phyloP scores from a whole-genome alignment of 2,888 invertebrate genomes.

The Calliopum simillimum region DNA sequence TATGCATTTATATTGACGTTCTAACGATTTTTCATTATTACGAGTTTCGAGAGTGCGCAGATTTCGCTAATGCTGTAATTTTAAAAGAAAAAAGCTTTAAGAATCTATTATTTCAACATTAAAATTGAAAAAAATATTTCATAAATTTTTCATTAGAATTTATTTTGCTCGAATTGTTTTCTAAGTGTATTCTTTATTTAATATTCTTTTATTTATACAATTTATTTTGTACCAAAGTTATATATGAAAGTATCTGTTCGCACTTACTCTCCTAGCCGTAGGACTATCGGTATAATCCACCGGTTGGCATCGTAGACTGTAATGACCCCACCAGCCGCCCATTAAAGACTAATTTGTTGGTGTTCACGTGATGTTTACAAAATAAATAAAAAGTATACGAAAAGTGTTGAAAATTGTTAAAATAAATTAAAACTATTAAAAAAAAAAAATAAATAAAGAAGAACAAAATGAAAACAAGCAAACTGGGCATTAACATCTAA shows the following conservation, averaged over 20 bases:
- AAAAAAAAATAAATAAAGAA: conserved; percentile 13
- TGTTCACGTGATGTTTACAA: conserved; percentile 37
- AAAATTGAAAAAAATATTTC: conserved; percentile 31
- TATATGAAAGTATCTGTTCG: conserved; percentile 40
- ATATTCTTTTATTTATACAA: conserved; percentile 12
- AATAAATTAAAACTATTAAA: conserved; percentile 39
- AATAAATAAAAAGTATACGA: conserved; percentile 43
- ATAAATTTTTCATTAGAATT: neutral
- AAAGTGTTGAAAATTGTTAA: conserved; percentile 46
- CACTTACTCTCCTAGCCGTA: conserved; percentile 86
- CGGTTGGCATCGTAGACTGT: conserved; percentile 90
- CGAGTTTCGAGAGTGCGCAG: conserved; percentile 51
- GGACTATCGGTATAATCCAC: conserved; percentile 88
- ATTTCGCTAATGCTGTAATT: conserved; percentile 14
- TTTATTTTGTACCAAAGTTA: neutral
- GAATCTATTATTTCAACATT: conserved; percentile 28
- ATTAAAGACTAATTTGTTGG: conserved; percentile 78
- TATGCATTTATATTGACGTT: neutral
- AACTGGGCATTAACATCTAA: too few relatives aligned
- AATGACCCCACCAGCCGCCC: conserved; percentile 91
- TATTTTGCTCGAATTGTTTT: neutral
- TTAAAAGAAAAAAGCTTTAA: conserved; percentile 1
- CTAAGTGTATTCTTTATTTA: conserved; percentile 9
- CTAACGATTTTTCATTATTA: conserved; percentile 7
- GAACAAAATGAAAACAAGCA: neutral